Evolutionary conservation across 2,797 vertebrate species (phyloP), one percentile per base, ranked within the genome.

Genomic region (Chelon labrosus): DNA sequence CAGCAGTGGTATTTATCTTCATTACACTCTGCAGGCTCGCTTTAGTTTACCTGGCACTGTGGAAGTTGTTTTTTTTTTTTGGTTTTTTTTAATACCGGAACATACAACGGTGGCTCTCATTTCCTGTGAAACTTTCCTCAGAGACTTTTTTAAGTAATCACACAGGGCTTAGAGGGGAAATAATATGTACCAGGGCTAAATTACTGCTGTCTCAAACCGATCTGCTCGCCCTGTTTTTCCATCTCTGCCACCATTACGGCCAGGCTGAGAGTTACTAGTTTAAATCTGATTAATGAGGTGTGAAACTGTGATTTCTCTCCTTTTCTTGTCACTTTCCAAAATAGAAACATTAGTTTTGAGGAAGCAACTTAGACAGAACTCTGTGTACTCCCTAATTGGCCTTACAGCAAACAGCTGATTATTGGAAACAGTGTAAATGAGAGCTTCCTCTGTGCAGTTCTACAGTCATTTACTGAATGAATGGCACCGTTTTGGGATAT

Each of bases 261-360:
- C 79, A 60, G 37, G 27, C 54, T 77, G 35, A 76, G 72, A 77
- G 62, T 64, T 65, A 73, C 66, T 49, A 4, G 41, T 64, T 75
- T 70, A 59, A 59, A 77, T 79, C 63, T 6, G 56, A 78, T 79
- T 68, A 85, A 81, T 84, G 88, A 77, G 61, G 69, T 73, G 65
- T 61, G 62, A 71, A 73, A 70, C 42, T 46, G 27, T 53, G 55
- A 77, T 65, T 61, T 61, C 44, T 54, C 57, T 37, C 46, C 14
- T 31, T 65, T 65, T 56, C 47, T 72, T 22, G 27, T 44, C 10
- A 19, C 41, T 58, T 47, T 66, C 57, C 54, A 31, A 75, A 72
- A 74, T 44, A n/a, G 50, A 77, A 77, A 85, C 61, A 55, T 80
- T 70, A 17, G 51, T 57, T 63, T 37, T 39, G 52, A 68, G 70